Conservation (phyloP, 2,113 vertebrate species). For the Neopipo cinnamomea region DNA sequence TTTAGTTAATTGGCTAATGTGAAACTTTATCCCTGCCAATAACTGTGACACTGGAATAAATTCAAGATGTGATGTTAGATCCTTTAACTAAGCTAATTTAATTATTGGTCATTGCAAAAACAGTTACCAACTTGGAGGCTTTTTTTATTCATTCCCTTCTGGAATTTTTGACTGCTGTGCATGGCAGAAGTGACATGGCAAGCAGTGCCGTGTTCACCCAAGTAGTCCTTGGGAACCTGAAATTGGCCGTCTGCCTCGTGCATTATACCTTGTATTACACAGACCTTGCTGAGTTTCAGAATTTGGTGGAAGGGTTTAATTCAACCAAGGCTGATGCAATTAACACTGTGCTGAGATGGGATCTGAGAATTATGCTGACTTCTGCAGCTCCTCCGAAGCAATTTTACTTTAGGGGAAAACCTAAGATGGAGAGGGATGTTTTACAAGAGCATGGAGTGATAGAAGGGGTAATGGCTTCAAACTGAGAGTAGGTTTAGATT, state of each 20-base stretch:
- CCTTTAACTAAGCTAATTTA: constrained; percentile 29
- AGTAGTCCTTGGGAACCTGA: background rate
- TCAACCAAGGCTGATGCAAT: background rate
- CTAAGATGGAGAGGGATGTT: background rate
- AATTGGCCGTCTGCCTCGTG: background rate
- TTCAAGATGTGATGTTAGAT: constrained; percentile 25
- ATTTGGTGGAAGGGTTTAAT: background rate
- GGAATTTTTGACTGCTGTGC: background rate
- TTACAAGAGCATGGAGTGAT: background rate
- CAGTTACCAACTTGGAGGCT: background rate
- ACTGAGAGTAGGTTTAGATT: background rate
- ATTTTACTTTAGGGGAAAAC: background rate
- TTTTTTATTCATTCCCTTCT: background rate
- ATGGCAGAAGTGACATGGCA: background rate
- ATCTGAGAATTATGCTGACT: background rate
- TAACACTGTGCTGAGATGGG: background rate
- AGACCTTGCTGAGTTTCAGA: background rate
- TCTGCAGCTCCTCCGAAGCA: background rate
- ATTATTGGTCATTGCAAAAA: constrained; percentile 18
- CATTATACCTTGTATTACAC: background rate
- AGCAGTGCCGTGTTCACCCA: background rate
- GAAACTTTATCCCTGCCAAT: constrained; percentile 56
- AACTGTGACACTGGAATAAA: constrained; percentile 53
- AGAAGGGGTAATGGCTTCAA: background rate
- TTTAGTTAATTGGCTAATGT: constrained; percentile 68